A percentile compares a stretch with the other conserved stretches of the same genome.
Evolutionary conservation across 1,140 invertebrate species (phyloP).

Genomic region (Tetramorium parvispinum): DNA sequence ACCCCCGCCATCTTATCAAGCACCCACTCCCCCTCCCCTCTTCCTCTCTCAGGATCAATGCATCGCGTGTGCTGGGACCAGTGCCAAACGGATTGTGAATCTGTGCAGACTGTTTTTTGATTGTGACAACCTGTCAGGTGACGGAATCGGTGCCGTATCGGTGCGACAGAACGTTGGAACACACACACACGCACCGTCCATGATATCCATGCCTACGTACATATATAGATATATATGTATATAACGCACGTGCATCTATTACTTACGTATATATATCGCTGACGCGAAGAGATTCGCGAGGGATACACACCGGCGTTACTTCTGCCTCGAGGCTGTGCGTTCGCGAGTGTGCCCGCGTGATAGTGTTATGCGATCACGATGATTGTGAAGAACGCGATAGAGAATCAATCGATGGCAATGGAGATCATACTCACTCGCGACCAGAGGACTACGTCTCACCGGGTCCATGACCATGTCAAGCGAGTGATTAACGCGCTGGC

Average conservation of each 20-base stretch:
- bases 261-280: neutral
- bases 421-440: constrained; percentile 80
- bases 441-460: constrained; percentile 82
- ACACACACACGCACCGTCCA: constrained; percentile 14
- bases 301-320: constrained; percentile 43
- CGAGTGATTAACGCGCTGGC: neutral
- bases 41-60: constrained; percentile 75
- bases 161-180: constrained; percentile 12
- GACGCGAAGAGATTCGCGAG: constrained; percentile 45
- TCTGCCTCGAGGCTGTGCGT: constrained; percentile 55
- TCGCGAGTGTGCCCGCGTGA: constrained; percentile 69
- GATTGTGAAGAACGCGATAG: constrained; percentile 61
- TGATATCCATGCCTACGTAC: neutral
- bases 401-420: constrained; percentile 70
- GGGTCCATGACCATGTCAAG: constrained; percentile 69
- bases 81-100: constrained; percentile 81
- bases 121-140: constrained; percentile 52
- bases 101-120: constrained; percentile 69
- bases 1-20: constrained; percentile 51
- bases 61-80: constrained; percentile 79
- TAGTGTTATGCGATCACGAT: constrained; percentile 74
- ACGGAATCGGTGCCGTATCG: constrained; percentile 35
- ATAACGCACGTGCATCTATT: constrained; percentile 41
- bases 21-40: constrained; percentile 22
- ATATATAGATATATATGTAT: constrained; percentile 22